Evolutionary conservation across 2,888 invertebrate species (phyloP), one percentile per base, ranked within the genome.

Genomic region (Cerceris rybyensis): DNA sequence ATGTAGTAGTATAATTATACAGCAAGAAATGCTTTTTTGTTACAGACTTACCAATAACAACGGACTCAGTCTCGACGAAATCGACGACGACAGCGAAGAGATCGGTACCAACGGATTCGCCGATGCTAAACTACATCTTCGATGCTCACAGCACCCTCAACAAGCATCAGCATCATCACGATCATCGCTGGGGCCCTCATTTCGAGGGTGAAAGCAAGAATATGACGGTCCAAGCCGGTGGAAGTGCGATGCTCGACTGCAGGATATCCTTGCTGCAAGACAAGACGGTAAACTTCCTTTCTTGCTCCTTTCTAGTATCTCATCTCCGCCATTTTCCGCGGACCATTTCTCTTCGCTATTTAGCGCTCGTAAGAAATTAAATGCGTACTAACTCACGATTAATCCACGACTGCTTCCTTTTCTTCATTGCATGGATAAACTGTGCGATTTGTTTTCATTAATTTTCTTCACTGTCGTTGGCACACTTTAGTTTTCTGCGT

Each of bases 101-200:
- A 41, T 87, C 89, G 57, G 83, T 90, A 17, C 85, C 87, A 59
- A 94, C 94, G 1, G 96, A 95, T 87, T 94, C 96, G 0, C 95
- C 96, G 8, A 95, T 96, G 95, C 91, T 96, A 67, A 96, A 96
- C 91, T 95, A 96, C 86, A 96, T 96, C 81, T 96, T 96, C 89
- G 96, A 96, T 90, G 94, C 95, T 0, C 95, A 95, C 88, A 95
- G 95, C 8, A 94, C 95, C 57, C 94, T 94, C 83, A 95, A 95
- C 90, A 96, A 95, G 85, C 96, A 96, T 91, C 95, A 96, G 90
- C 96, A 96, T 88, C 94, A 94, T 84, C 93, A 93, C 85, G 93
- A 93, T 82, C 92, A 93, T 83, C 95, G 95, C 87, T 95, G 95
- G 92, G 96, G 96, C 46, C 96, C 96, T 43, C 96, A 95, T 84